Evolutionary conservation across 92 coral and sea anemone genomes (phyloP), one percentile per base, ranked within the genome.

Genomic region (Chrysogorgia sp.): DNA sequence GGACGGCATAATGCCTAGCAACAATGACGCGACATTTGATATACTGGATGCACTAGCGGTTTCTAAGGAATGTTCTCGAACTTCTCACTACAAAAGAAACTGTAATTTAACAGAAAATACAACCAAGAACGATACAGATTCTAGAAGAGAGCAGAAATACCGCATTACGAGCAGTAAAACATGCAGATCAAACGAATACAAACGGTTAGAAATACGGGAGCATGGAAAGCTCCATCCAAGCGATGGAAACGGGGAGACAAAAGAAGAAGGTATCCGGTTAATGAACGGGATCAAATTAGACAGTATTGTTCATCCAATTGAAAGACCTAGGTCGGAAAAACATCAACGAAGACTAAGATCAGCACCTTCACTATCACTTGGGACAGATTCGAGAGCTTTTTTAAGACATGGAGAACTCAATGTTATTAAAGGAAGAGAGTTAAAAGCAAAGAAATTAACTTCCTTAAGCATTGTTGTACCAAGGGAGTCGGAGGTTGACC

Each of bases 21-120:
- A 88, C 47, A 72, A 34, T 15, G 99, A 96, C 52, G 88, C 78
- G 40, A 96, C 94, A 19, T 81, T 96, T 41, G 99, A 96, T 50
- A 85, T 96, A 64, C 92, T 96, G 1, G 99, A 96, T 75, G 86
- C 91, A 48, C 87, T 92, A 0, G 55, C 77, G 30, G 87, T 81
- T 75, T 89, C 71, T 81, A 80, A 87, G 82, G 92, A 85, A 37
- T 79, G 78, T 6, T 23, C 29, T 23, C 6, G 13, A 3, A 23
- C 6, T 3, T 82, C 79, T 0, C 10, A 53, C 63, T 77, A 74
- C 23, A 63, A 63, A 55, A 48, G 40, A 60, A 56, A 58, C 15
- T 48, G 65, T 19, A 33, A 49, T 53, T 10, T 7, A 29, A 26
- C 15, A 21, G 34, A 55, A 19, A 72, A 34, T 40, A 1, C 12